Conservation (phyloP, 2,113 vertebrate genomes). For the Notechis scutatus region DNA sequence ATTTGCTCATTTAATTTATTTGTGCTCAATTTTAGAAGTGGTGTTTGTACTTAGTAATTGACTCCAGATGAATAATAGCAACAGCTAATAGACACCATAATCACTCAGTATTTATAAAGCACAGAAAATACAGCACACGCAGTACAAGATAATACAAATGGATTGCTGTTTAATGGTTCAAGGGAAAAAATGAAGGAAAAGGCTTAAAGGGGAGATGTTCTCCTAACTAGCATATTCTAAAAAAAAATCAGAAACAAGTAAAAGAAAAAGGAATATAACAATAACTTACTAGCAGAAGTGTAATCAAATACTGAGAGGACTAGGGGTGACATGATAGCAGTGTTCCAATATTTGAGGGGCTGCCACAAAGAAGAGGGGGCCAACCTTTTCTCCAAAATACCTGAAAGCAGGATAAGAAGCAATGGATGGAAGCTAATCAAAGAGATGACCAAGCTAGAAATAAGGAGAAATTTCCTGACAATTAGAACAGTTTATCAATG, state of each 20-base stretch:
- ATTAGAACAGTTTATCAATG: not conserved
- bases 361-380: not conserved
- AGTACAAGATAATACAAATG: not conserved
- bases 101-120: not conserved
- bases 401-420: not conserved
- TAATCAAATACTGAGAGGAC: not conserved
- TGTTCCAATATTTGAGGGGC: not conserved
- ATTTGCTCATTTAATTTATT: not conserved
- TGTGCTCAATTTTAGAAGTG: not conserved
- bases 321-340: not conserved
- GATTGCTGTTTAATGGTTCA: not conserved
- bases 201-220: not conserved
- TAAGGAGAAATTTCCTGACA: not conserved
- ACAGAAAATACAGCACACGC: not conserved
- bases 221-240: not conserved
- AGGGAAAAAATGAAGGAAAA: not conserved
- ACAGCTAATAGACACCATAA: not conserved
- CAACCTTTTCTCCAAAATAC: not conserved
- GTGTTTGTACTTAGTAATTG: not conserved
- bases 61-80: not conserved
- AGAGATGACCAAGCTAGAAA: not conserved
- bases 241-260: not conserved
- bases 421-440: not conserved
- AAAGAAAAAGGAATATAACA: not conserved
- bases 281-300: not conserved